Evolutionary conservation across 2,113 vertebrate species (phyloP).

Genomic region (Corapipo altera): DNA sequence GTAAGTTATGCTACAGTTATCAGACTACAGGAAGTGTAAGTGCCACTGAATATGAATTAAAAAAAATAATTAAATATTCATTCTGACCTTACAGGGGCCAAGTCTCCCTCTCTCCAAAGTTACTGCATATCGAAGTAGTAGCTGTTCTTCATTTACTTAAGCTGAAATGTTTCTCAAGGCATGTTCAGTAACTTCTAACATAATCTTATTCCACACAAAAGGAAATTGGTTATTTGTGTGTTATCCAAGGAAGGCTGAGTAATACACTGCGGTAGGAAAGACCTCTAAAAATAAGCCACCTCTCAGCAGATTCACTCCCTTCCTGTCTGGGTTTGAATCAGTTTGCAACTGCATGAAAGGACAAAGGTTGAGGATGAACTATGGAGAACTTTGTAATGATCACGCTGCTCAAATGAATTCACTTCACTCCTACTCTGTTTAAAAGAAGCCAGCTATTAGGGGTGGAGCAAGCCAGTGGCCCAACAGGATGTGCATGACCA

Average conservation of each 20-base stretch:
- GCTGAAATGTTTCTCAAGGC: constrained; percentile 22
- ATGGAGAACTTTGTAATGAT: neutral
- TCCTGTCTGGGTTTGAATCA: constrained; percentile 66
- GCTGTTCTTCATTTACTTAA: constrained; percentile 10
- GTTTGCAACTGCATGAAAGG: constrained; percentile 32
- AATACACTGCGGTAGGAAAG: constrained; percentile 53
- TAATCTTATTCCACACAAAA: constrained; percentile 40
- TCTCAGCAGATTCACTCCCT: constrained; percentile 68
- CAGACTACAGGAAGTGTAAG: neutral
- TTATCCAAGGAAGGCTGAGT: constrained; percentile 62
- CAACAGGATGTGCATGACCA: constrained; percentile 68
- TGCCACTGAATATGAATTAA: neutral
- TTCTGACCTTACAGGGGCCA: constrained; percentile 68
- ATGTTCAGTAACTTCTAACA: constrained; percentile 1
- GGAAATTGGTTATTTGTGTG: constrained; percentile 48
- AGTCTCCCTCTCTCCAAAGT: constrained; percentile 30
- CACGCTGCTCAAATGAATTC: constrained; percentile 3
- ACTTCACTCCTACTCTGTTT: constrained; percentile 5
- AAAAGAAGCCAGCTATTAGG: constrained; percentile 40
- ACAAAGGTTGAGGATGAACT: constrained; percentile 21
- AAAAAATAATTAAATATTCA: constrained; percentile 39
- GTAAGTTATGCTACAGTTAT: neutral
- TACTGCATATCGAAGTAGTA: constrained; percentile 37
- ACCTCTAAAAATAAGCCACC: constrained; percentile 64
- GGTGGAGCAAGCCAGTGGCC: constrained; percentile 33